Evolutionary conservation across 2,888 invertebrate species (phyloP), one percentile per base, ranked within the genome.

Genomic region (Acleris holmiana): DNA sequence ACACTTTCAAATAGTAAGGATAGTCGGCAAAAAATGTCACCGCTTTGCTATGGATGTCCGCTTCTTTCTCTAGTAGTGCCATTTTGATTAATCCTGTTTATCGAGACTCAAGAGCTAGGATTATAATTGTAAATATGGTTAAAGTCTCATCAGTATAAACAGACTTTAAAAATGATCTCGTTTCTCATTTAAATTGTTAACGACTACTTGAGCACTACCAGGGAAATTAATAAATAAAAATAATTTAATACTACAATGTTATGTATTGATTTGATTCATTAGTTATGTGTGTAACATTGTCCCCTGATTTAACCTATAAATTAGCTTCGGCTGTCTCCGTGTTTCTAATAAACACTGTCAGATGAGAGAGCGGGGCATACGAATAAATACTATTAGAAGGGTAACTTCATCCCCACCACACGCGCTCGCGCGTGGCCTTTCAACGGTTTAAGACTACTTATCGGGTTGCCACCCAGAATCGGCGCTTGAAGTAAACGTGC

Each of bases 171-270:
- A 76, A 82, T 85, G 85, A 85, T 85, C 86, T 89, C 85, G 84
- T 85, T 81, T 83, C 79, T 80, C 79, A 74, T 75, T 53, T 73
- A 85, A 85, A 84, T 84, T 89, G 81, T 85, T 83, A 82, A 78
- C 84, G 80, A 82, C 79, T 83, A 79, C 41, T 77, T 76, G 79
- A 86, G 87, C 89, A 91, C 88, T 85, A 83, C 86, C 81, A 85
- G 75, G 84, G 80, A 78, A 86, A 84, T 86, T 82, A 87, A 85
- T 83, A 83, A 89, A 86, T 82, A 79, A 85, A 78, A 78, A 78
- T 78, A 79, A 55, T 65, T 65, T 49, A 64, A 60, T 65, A 81
- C 80, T 78, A 74, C 10, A 35, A 35, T 35, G 35, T 35, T 13
- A 35, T 13, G 10, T 13, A 35, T 35, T 35, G 13, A 35, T 35